Evolutionary conservation across 64 coral and sea anemone species (phyloP), one percentile per base, ranked within the genome.

Genomic region (Platygyra sinensis): DNA sequence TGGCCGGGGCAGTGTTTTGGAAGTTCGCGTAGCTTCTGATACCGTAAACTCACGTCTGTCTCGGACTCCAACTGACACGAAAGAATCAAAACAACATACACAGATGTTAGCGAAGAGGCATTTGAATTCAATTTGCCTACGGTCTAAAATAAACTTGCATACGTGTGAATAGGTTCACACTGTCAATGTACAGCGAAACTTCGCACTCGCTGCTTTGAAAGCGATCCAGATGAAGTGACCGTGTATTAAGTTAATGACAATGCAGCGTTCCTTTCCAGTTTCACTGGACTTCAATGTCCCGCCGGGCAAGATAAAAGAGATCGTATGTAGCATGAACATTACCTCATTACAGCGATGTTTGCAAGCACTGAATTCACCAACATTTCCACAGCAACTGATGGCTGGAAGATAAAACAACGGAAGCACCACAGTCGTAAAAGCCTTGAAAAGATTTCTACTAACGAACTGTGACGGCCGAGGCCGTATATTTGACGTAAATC

Each of bases 271-370:
- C 80, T 77, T 88, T 91, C 74, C 73, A 95, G 57, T 74, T 86
- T 81, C 80, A 74, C 79, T 76, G 83, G 64, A 90, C 80, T 96
- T 57, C 88, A 88, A 61, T 96, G 89, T 80, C 95, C 95, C 77
- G 95, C 83, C 76, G 95, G 36, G 95, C 74, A 72, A 78, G 76
- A 92, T 92, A 92, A 96, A 94, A 91, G 82, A 93, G 89, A 96
- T 86, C 67, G 80, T 86, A 90, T 89, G 89, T 86, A 78, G 89
- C 75, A 71, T 55, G 75, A 82, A 30, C 83, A 80, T 90, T 97
- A 97, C 95, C 92, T 97, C 76, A 57, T 87, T 94, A 91, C 95
- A 97, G 31, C 75, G 88, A 79, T 77, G n/a, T 83, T 85, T 87
- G 89, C 95, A 97, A 80, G 87, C 72, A 72, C 74, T 62, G 67